Conservation (phyloP, 1,140 invertebrate species). For the Euura lappo region DNA sequence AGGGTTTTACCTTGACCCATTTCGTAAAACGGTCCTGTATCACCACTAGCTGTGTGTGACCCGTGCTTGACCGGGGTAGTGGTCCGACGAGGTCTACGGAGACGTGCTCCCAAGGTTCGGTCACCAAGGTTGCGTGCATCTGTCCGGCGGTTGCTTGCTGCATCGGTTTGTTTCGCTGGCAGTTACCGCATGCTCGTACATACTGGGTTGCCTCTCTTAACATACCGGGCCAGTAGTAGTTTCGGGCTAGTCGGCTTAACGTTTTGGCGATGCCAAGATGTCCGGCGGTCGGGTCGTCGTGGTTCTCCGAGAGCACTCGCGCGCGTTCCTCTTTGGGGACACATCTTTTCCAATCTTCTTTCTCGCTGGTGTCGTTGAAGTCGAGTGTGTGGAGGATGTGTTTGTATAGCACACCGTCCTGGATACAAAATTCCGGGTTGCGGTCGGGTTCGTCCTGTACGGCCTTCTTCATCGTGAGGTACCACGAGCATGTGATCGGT, state of each 20-base stretch:
- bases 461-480: background rate
- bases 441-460: background rate
- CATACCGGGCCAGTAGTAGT: conserved; percentile 33
- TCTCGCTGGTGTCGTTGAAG: background rate
- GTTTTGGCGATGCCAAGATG: conserved; percentile 31
- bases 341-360: conserved; percentile 15
- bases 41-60: too few species aligned
- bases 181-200: background rate
- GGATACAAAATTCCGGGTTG: background rate
- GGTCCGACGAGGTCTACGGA: too few species aligned
- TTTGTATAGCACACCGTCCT: background rate
- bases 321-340: conserved; percentile 23
- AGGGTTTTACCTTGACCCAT: too few species aligned
- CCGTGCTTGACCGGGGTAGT: too few species aligned
- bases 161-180: too few species aligned
- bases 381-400: background rate
- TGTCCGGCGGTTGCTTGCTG: too few species aligned
- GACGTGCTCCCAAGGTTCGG: too few species aligned
- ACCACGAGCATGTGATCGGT: background rate
- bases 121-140: too few species aligned
- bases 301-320: conserved; percentile 29
- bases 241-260: background rate
- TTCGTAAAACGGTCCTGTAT: too few species aligned
- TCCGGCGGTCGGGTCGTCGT: conserved; percentile 33
- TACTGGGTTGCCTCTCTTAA: background rate